Conservation (phyloP, 2,797 vertebrate species). For the Muraenolepis orangiensis region DNA sequence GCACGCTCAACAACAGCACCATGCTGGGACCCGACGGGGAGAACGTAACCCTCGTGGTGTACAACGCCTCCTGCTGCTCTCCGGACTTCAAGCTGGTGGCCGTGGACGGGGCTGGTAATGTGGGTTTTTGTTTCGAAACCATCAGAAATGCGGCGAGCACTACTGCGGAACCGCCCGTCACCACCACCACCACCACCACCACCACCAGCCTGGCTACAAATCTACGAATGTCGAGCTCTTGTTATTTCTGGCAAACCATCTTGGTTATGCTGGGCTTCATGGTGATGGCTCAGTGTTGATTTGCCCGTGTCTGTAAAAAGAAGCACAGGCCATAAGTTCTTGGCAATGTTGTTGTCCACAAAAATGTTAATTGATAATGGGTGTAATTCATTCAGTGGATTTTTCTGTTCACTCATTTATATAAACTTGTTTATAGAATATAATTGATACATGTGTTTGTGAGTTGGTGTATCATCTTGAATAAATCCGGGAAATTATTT, state of each 20-base stretch:
- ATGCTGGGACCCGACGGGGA: neutral
- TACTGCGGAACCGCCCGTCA: neutral
- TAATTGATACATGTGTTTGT: neutral
- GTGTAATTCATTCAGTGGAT: neutral
- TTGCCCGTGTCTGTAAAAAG: neutral
- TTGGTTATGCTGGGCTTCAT: neutral
- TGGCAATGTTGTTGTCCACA: too few relatives aligned
- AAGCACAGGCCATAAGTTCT: neutral
- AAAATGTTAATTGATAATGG: neutral
- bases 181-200: neutral
- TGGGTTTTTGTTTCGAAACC: constrained; percentile 29
- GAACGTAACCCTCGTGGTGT: constrained; percentile 43
- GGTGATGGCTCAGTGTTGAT: neutral
- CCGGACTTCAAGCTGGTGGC: constrained; percentile 47
- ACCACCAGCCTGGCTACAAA: neutral
- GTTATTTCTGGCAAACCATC: neutral
- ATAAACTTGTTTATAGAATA: too few relatives aligned
- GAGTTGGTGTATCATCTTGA: neutral
- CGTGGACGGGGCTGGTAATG: constrained; percentile 58
- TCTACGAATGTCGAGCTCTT: neutral
- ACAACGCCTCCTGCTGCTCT: constrained; percentile 55
- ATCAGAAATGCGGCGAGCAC: neutral
- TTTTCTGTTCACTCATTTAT: neutral
- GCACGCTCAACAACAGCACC: constrained; percentile 45
- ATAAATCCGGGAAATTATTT: neutral